Conservation (phyloP, 2,113 vertebrate genomes). For the Mobula hypostoma region DNA sequence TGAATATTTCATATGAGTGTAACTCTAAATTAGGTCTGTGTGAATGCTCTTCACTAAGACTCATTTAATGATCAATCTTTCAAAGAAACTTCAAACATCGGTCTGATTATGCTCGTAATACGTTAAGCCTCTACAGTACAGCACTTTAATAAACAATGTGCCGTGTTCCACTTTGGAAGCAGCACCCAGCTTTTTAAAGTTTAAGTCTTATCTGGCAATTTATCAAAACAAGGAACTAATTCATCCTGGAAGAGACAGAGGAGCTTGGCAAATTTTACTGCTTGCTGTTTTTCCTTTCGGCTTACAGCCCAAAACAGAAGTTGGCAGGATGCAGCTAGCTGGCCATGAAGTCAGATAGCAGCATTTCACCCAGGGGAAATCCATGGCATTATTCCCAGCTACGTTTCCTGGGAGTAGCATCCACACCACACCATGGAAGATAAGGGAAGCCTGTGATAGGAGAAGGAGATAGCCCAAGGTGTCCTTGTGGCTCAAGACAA, state of each 20-base stretch:
- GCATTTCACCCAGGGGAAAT: not conserved
- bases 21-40: not conserved
- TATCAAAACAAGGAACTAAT: not conserved
- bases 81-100: not conserved
- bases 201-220: not conserved
- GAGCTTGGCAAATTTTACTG: not conserved
- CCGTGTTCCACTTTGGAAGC: not conserved
- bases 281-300: too few relatives aligned
- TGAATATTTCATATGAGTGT: not conserved
- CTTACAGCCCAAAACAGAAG: not conserved
- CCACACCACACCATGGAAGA: not conserved
- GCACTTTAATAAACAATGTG: not conserved
- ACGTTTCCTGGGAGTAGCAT: not conserved
- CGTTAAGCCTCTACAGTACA: not conserved
- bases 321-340: not conserved
- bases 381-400: not conserved
- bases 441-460: not conserved
- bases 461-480: not conserved
- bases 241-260: not conserved
- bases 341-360: not conserved
- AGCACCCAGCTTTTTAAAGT: too few relatives aligned
- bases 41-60: not conserved
- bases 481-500: not conserved
- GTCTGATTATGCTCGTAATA: not conserved
- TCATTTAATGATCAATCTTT: slow-evolving; percentile 26